Conservation (phyloP, 2,797 vertebrate genomes). For the Hapalemur alaotrensis region DNA sequence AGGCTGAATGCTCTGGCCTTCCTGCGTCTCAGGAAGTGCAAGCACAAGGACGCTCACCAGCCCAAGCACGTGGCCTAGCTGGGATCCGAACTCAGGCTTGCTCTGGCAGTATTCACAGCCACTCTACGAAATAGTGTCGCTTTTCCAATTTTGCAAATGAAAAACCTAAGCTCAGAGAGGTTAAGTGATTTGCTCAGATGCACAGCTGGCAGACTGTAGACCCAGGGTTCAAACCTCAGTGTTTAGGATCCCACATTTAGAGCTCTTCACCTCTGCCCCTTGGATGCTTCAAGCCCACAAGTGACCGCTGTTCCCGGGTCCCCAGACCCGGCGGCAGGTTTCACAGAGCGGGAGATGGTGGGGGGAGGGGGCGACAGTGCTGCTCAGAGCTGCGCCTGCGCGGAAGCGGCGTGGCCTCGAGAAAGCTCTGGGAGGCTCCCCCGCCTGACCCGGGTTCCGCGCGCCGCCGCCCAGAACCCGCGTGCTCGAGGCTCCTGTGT, state of each 20-base stretch:
- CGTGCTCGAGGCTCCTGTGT: fast-evolving
- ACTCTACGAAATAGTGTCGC: not conserved
- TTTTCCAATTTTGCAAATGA: not conserved
- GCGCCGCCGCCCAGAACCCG: not conserved
- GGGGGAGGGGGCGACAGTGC: fast-evolving
- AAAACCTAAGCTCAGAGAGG: not conserved
- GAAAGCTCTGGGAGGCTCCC: fast-evolving
- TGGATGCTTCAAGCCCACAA: not conserved
- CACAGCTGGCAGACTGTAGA: not conserved
- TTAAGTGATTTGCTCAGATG: not conserved
- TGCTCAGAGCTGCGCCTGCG: not conserved
- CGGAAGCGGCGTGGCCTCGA: fast-evolving
- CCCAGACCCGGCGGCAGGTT: not conserved
- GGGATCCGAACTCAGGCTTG: not conserved
- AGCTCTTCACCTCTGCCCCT: not conserved
- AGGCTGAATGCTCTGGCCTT: not conserved
- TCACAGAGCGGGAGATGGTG: fast-evolving
- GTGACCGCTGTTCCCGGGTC: too few relatives aligned
- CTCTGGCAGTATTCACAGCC: not conserved
- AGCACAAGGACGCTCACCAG: not conserved
- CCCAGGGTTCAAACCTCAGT: not conserved
- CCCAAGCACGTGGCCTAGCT: not conserved
- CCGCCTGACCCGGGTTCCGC: fast-evolving
- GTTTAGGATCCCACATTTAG: not conserved
- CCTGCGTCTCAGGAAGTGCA: not conserved